Base-by-base conservation (phyloP, 2,113 vertebrate genomes). In the Eclectus roratus region DNA sequence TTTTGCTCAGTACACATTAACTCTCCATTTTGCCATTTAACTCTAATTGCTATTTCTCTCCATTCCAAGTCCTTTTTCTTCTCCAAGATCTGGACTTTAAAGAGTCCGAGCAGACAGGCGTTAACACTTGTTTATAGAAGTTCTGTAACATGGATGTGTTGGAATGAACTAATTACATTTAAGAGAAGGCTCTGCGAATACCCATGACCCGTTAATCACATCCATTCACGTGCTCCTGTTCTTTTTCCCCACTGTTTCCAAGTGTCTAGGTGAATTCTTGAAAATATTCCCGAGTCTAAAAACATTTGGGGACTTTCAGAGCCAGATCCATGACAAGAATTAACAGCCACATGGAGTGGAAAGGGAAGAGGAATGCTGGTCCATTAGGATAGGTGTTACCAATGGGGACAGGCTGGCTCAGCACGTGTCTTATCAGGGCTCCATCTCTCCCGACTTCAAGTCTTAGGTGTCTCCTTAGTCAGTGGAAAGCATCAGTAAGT, bases 41-140 rank as follows among this genome's bases (percentile, higher is more conserved):
- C 81, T 76, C 79, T 96, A 92, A 88, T 91, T 94, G 85, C 65
- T 84, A 7, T 90, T 94, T 92, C 88, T 94, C 85, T 79, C 66
- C 46, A 15, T 74, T 46, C 85, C 74, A 79, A 92, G 66, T 65
- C 44, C 65, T 69, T 68, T 74, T 88, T 49, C 56, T 60, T 65
- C 78, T 89, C 87, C 70, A 85, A 91, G 81, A 85, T 56, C 56
- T 81, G 73, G 70, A 72, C 73, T 95, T 95, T 91, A 93, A 94
- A 92, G 78, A 49, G 84, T 69, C 66, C 19, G 1, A 91, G 94
- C 6, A 89, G 91, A 70, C 78, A 94, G 87, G 64, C 4, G 3
- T 94, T 89, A 81, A 49, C 2, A 1, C 41, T 94, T 89, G 87
- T 79, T 97, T 94, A 91, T 79, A 85, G 87, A 82, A 82, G 78